Evolutionary conservation across 64 coral and sea anemone species (phyloP).

Genomic region (Montipora efflorescens): DNA sequence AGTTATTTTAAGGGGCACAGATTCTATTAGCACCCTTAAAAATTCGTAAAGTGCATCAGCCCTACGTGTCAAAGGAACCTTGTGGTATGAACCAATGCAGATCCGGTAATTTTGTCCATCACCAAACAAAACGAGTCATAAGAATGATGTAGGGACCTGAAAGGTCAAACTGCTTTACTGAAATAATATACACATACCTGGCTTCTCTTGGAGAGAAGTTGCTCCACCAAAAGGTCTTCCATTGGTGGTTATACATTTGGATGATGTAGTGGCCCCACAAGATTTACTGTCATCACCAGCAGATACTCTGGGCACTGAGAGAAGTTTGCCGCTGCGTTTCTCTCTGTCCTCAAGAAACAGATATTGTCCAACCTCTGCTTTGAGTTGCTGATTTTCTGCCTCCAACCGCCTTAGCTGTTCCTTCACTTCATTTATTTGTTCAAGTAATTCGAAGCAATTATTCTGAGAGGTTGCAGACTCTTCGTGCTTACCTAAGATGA

Average conservation of each 20-base stretch:
- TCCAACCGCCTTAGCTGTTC: not conserved
- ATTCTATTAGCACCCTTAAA: no score
- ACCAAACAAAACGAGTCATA: no score
- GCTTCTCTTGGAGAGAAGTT: not conserved
- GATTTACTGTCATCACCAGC: no score
- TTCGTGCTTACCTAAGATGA: not conserved
- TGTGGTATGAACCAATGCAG: not conserved
- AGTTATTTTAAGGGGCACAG: no score
- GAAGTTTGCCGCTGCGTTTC: not conserved
- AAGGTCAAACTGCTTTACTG: no score
- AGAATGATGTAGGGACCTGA: no score
- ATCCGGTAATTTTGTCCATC: not conserved
- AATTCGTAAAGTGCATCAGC: no score
- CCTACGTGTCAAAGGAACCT: no score
- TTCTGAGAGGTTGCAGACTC: not conserved
- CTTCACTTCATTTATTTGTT: not conserved
- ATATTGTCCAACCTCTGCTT: not conserved
- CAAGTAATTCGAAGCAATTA: not conserved
- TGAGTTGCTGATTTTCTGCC: not conserved
- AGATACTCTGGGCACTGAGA: no score
- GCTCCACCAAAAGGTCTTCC: constrained; percentile 11
- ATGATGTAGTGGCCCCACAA: no score
- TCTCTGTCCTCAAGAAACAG: not conserved
- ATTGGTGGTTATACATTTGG: no score
- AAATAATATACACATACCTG: not conserved